Conservation (phyloP, 2,797 vertebrate species). For the Sylvilagus floridanus region DNA sequence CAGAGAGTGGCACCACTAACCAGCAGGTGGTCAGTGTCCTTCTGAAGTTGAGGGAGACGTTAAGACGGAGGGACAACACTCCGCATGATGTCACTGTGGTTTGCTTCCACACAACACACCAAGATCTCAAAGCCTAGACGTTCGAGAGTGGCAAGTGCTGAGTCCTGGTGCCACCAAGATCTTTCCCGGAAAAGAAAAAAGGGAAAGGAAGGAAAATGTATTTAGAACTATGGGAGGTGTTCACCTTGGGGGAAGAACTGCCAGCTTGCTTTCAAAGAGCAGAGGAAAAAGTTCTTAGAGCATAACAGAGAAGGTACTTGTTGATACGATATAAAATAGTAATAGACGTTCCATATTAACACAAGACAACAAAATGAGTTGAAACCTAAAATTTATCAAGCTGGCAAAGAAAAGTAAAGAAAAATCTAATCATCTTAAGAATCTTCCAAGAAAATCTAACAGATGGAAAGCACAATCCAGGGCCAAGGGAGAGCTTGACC, state of each 20-base stretch:
- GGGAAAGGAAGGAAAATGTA: not conserved
- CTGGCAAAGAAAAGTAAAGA: not conserved
- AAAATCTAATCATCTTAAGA: not conserved
- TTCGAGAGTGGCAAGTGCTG: no score
- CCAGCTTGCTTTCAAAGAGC: constrained; percentile 26
- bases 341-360: constrained; percentile 7
- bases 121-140: not conserved
- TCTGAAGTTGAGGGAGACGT: no score
- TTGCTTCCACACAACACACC: no score
- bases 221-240: not conserved
- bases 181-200: not conserved
- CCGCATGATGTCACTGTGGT: no score
- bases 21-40: no score
- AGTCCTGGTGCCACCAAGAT: no score
- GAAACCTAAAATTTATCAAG: constrained; percentile 11
- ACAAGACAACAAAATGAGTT: constrained; percentile 12
- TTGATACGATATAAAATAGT: not conserved
- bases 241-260: constrained; percentile 2
- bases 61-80: no score
- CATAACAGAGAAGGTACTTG: not conserved
- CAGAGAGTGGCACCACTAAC: no score
- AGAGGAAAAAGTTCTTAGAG: constrained; percentile 6
- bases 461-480: not conserved
- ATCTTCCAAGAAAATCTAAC: constrained; percentile 10
- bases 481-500: not conserved